Percentiles rank a stretch among this genome's conserved stretches.
Evolutionary conservation across 2,888 invertebrate species (phyloP).

Genomic region (Caenorhabditis parvicauda): DNA sequence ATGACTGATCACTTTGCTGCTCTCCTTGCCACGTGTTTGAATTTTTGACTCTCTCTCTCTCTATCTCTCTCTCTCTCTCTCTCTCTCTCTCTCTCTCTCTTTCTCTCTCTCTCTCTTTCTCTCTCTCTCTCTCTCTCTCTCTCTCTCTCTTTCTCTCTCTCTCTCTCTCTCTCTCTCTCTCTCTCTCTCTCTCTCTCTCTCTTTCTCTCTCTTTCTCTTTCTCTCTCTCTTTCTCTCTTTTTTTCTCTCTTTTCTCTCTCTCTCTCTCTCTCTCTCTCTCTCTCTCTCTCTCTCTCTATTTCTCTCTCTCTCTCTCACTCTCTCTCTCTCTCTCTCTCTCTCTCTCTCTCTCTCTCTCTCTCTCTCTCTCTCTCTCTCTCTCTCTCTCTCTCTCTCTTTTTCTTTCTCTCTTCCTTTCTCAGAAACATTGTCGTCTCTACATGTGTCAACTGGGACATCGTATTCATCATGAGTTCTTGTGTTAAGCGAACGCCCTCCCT

Average conservation of each 20-base stretch:
- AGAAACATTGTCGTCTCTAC: neutral
- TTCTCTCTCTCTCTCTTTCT: slow-evolving; percentile 9
- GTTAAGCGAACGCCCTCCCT: neutral
- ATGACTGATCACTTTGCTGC: no score
- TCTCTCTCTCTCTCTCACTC: neutral
- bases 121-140: slow-evolving; percentile 1
- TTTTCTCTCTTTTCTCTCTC: neutral
- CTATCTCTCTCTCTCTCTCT: neutral
- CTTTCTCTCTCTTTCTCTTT: slow-evolving; percentile 1
- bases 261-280: slow-evolving; percentile 4
- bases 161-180: neutral
- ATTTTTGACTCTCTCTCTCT: neutral
- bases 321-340: neutral
- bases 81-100: neutral
- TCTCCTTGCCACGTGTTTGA: neutral
- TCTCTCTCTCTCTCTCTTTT: neutral
- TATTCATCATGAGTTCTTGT: neutral
- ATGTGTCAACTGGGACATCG: neutral
- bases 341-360: slow-evolving; percentile 2
- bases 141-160: slow-evolving; percentile 1
- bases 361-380: slow-evolving; percentile 1
- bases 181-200: slow-evolving; percentile 9
- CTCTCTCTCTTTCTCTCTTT: neutral
- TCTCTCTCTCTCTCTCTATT: slow-evolving; percentile 1
- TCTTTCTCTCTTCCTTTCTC: neutral